Conservation (phyloP, 2,797 vertebrate species). For the Limosa lapponica region DNA sequence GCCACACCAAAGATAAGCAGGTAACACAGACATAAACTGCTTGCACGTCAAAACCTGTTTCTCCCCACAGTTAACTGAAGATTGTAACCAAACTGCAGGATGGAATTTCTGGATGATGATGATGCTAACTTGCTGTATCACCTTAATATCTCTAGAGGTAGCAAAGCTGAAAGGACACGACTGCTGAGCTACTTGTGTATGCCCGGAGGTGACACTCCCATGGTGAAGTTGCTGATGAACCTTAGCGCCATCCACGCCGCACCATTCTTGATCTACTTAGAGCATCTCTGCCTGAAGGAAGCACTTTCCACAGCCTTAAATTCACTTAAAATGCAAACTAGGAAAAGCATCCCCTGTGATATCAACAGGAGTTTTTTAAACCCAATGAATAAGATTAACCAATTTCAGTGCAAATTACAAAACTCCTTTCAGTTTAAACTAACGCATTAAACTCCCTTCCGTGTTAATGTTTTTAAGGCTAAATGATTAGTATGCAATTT, state of each 20-base stretch:
- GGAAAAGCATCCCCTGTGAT: neutral
- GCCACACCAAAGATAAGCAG: neutral
- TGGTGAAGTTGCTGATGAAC: neutral
- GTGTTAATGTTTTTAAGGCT: neutral
- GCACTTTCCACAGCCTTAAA: neutral
- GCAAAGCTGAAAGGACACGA: neutral
- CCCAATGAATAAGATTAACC: neutral
- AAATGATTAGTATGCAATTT: neutral
- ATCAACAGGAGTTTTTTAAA: slow-evolving; percentile 24
- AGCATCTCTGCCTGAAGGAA: slow-evolving; percentile 33
- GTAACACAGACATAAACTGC: neutral
- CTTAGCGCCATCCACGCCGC: neutral
- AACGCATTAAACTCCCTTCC: neutral
- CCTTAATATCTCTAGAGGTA: neutral
- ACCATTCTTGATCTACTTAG: neutral
- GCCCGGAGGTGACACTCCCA: neutral
- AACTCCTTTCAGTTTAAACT: neutral
- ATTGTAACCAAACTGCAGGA: neutral
- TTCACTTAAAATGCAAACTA: slow-evolving; percentile 30
- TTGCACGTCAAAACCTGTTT: neutral
- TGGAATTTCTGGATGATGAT: neutral
- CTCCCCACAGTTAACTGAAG: neutral
- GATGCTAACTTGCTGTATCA: neutral
- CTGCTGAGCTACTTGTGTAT: neutral
- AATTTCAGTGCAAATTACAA: slow-evolving; percentile 3